phyloP scores from a whole-genome alignment of 1,140 invertebrate genomes.

The Drosophila obscura region DNA sequence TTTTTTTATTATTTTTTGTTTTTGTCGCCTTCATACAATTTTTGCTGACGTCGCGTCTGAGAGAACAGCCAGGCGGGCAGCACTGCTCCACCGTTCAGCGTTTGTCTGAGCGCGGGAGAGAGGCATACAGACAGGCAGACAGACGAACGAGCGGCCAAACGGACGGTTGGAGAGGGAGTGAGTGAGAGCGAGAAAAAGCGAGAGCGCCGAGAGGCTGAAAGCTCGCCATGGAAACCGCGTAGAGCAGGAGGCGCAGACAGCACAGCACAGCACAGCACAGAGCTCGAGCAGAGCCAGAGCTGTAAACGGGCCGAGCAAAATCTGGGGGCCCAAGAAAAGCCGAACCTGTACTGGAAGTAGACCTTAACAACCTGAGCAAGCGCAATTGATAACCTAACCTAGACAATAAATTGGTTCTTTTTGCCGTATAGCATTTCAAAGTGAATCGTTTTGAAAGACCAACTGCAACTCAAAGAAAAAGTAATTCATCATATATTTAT shows the following conservation, averaged over 20 bases:
- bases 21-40: slow-evolving; percentile 56
- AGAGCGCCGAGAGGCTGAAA: slow-evolving; percentile 14
- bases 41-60: slow-evolving; percentile 78
- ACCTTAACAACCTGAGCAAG: not conserved
- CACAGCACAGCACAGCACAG: too few relatives aligned
- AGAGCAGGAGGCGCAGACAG: not conserved
- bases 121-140: not conserved
- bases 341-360: slow-evolving; percentile 29
- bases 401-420: slow-evolving; percentile 29
- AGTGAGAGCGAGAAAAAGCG: slow-evolving; percentile 3
- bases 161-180: not conserved
- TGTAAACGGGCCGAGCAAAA: not conserved
- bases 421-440: too few relatives aligned
- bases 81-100: slow-evolving; percentile 32
- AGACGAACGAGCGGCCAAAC: not conserved
- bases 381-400: slow-evolving; percentile 45
- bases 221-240: slow-evolving; percentile 7
- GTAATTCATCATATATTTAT: too few relatives aligned
- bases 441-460: too few relatives aligned
- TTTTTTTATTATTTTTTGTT: slow-evolving; percentile 58
- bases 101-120: slow-evolving; percentile 14
- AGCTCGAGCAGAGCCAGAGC: not conserved
- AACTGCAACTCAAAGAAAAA: too few relatives aligned
- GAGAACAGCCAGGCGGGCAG: slow-evolving; percentile 10
- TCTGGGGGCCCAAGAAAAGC: slow-evolving; percentile 42